Base-by-base conservation (phyloP, 2,113 vertebrate species). In the Pachycephala philippinensis region DNA sequence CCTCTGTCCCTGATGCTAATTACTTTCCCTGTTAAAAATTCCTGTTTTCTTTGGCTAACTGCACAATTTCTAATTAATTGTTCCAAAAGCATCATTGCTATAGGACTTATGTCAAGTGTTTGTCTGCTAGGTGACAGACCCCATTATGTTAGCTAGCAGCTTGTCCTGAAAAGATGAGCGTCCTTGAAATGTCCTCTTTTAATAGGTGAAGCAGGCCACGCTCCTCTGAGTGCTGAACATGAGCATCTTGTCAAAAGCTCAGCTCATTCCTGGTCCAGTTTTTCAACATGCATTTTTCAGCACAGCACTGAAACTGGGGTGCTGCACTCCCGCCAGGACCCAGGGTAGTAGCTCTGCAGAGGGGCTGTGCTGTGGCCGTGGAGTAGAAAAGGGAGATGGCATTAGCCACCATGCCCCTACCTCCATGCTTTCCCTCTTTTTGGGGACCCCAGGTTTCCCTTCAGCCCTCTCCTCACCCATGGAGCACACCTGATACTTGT, bases 151-250 rank as follows among this genome's bases (percentile, higher is more conserved):
- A 72, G 63, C 53, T 65, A 10, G 22, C 40, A 54, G 45, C 59
- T 78, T 82, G 54, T 33, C 11, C 52, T 23, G 31, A 50, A 40
- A 72, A 65, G 26, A 33, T 42, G 33, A 84, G 14, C 39, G 27
- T 57, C 30, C 31, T 54, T 66, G 56, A 50, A 30, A 7, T 39
- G 52, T 59, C 44, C 42, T 50, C 60, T 75, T 39, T 70, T 39
- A 78, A n/a, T 4, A 50, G 45, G 44, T 2, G 3, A 91, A 70
- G 47, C 35, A 65, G 52, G 27, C 42, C 60, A 64, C 1, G 5
- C 53, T 47, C 18, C 45, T 70, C 60, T 56, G 76, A 16, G 23
- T 0, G 0, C 33, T 47, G 63, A 56, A n/a, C 8, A 1, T 19
- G 19, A 75, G 19, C 24, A 31, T 60, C 50, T 26, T 76, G 26